phyloP scores from a whole-genome alignment of 2,113 vertebrate genomes.

The Neogobius melanostomus region DNA sequence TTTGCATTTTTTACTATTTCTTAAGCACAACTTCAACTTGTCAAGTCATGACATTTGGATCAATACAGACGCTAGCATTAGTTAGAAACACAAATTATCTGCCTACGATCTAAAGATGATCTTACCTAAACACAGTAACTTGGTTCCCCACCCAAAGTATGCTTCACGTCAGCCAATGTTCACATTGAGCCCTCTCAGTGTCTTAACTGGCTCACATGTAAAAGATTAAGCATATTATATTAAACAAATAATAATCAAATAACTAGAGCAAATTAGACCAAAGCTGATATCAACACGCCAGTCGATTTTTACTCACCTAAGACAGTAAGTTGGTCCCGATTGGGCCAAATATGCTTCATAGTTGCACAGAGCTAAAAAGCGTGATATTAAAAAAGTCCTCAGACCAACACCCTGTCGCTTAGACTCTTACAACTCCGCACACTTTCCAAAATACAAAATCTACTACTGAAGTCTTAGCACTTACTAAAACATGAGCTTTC shows the following conservation, averaged over 20 bases:
- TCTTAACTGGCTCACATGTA: background rate
- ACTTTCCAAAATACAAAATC: background rate
- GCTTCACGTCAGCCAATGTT: slow-evolving; percentile 32
- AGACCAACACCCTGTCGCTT: background rate
- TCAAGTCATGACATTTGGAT: too few relatives aligned
- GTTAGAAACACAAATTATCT: background rate
- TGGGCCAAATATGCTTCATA: slow-evolving; percentile 48
- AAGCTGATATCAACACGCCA: background rate
- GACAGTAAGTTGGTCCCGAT: slow-evolving; percentile 7
- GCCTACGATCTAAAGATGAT: background rate
- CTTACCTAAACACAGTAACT: slow-evolving; percentile 31
- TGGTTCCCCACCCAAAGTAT: slow-evolving; percentile 70
- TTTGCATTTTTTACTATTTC: background rate
- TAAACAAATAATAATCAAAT: background rate
- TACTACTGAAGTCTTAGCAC: background rate
- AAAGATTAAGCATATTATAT: background rate
- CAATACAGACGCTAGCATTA: too few relatives aligned
- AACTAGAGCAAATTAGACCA: background rate
- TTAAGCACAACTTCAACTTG: background rate
- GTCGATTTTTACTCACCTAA: slow-evolving; percentile 49
- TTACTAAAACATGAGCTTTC: slow-evolving; percentile 49
- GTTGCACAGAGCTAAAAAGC: slow-evolving; percentile 38
- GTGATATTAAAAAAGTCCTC: slow-evolving; percentile 17
- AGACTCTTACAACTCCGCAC: background rate
- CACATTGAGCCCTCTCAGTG: slow-evolving; percentile 15